These are phyloP conservation scores for Emydocephalus ijimae DNA, from an alignment of 2,113 vertebrate species.

Conservation along the genomic window DNA sequence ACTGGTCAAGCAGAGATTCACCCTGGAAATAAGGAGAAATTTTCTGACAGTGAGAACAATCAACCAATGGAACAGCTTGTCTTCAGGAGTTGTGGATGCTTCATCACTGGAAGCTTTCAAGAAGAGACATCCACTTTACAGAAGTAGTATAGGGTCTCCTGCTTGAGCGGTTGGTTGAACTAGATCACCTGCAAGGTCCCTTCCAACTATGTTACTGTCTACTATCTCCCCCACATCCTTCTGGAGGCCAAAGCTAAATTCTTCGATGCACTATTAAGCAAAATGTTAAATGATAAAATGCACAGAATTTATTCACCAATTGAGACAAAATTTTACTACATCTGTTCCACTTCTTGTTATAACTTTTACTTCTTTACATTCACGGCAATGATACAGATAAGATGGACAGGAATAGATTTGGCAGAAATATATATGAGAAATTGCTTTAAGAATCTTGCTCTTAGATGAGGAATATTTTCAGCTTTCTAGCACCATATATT, in stretches of 20 bases:
- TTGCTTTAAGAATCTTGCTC: background rate
- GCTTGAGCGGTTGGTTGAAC: too few species aligned
- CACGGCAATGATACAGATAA: background rate
- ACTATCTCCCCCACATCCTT: background rate
- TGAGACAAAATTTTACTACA: background rate
- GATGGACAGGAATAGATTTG: background rate
- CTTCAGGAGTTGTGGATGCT: too few species aligned
- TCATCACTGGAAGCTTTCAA: too few species aligned
- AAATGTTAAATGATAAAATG: background rate
- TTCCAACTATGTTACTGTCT: too few species aligned
- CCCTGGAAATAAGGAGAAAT: too few species aligned
- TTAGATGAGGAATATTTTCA: background rate
- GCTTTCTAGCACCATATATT: background rate
- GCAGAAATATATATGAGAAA: background rate
- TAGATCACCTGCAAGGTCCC: too few species aligned
- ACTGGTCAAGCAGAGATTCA: too few species aligned
- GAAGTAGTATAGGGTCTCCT: too few species aligned
- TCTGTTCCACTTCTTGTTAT: background rate
- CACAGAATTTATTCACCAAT: background rate
- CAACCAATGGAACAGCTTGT: too few species aligned
- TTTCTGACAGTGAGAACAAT: too few species aligned
- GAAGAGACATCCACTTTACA: too few species aligned
- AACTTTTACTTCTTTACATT: background rate
- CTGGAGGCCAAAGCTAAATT: background rate
- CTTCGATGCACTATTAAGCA: background rate